Conservation (phyloP, 2,888 invertebrate genomes). For the Amphipoea lucens region DNA sequence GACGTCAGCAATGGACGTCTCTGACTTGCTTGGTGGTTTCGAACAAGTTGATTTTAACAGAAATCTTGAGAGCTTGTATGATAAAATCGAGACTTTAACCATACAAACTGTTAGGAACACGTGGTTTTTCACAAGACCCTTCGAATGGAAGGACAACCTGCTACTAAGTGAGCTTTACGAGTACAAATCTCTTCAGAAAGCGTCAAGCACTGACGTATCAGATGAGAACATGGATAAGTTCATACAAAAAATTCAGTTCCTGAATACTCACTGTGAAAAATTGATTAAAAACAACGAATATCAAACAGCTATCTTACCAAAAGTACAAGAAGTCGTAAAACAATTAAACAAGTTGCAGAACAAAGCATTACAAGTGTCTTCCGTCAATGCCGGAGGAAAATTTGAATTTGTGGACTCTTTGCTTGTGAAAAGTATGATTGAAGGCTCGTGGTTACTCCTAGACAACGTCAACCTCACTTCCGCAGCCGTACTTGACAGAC, state of each 20-base stretch:
- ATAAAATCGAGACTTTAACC: conserved; percentile 89
- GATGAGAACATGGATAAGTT: conserved; percentile 76
- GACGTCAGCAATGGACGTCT: conserved; percentile 98
- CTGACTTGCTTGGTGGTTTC: conserved; percentile 98
- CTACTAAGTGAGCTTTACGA: conserved; percentile 78
- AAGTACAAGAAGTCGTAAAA: conserved; percentile 74
- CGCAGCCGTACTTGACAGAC: conserved; percentile 98
- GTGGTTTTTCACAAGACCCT: conserved; percentile 77
- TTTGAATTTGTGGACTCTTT: conserved; percentile 98
- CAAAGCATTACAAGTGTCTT: conserved; percentile 88
- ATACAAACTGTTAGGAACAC: conserved; percentile 86
- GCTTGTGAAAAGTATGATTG: conserved; percentile 95
- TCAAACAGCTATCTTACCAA: conserved; percentile 58
- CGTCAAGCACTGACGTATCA: conserved; percentile 61
- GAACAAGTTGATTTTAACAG: conserved; percentile 96
- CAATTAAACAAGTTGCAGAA: conserved; percentile 81
- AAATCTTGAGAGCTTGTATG: conserved; percentile 93
- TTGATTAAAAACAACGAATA: conserved; percentile 69
- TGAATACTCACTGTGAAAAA: conserved; percentile 76
- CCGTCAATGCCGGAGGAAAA: conserved; percentile 95
- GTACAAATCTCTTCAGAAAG: conserved; percentile 76
- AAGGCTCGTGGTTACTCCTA: conserved; percentile 95
- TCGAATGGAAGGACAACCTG: conserved; percentile 75
- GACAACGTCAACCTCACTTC: conserved; percentile 99
- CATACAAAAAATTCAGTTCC: conserved; percentile 77